Conservation (phyloP, 2,113 vertebrate species). For the Chrysemys picta region DNA sequence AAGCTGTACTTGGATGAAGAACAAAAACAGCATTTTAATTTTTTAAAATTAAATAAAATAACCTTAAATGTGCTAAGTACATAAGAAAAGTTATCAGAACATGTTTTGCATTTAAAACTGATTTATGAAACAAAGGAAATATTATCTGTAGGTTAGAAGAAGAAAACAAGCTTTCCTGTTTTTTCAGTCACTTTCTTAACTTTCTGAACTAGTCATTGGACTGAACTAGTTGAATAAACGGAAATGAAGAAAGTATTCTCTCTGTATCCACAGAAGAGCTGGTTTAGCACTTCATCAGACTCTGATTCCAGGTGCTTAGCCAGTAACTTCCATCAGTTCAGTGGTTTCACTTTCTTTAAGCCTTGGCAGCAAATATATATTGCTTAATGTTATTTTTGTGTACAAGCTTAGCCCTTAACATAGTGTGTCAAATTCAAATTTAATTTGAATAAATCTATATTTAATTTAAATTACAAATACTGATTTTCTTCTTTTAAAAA, state of each 20-base stretch:
- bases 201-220: background rate
- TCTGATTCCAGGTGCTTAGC: background rate
- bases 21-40: background rate
- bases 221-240: background rate
- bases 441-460: background rate
- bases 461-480: background rate
- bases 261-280: background rate
- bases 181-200: background rate
- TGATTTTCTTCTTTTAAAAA: background rate
- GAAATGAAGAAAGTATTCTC: background rate
- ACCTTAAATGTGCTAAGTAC: too few relatives aligned
- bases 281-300: background rate
- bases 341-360: background rate
- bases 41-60: background rate
- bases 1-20: background rate
- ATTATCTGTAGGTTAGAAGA: background rate
- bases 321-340: background rate
- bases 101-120: background rate
- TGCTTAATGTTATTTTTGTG: background rate
- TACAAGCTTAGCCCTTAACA: background rate
- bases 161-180: background rate
- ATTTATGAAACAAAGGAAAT: background rate
- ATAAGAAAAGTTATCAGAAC: background rate
- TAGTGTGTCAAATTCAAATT: background rate
- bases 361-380: background rate